Percentiles rank a stretch among this genome's conserved stretches.
Conservation (phyloP, 2,797 vertebrate genomes). For the Xenentodon cancila region DNA sequence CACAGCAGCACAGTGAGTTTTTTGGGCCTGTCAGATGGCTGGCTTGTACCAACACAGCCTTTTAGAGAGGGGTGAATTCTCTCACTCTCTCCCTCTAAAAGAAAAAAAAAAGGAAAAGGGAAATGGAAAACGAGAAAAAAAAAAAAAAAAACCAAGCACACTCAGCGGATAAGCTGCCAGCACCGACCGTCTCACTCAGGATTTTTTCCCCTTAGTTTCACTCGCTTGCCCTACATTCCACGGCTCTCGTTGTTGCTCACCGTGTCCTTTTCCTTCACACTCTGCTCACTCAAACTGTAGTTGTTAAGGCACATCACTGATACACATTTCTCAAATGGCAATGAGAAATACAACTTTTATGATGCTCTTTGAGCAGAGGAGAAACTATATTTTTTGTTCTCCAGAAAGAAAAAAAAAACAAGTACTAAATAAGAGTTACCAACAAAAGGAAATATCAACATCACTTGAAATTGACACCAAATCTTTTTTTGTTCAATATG, state of each 20-base stretch:
- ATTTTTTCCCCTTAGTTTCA: slow-evolving; percentile 53
- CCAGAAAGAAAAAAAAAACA: too few relatives aligned
- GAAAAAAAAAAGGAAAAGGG: slow-evolving; percentile 61
- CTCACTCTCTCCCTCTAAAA: slow-evolving; percentile 14
- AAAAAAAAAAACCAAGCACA: slow-evolving; percentile 40
- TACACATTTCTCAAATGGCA: slow-evolving; percentile 28
- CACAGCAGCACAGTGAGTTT: slow-evolving; percentile 81
- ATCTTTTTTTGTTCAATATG: slow-evolving; percentile 5
- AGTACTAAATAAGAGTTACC: background rate
- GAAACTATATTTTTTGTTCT: too few relatives aligned
- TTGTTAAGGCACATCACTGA: slow-evolving; percentile 53
- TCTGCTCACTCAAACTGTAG: slow-evolving; percentile 50
- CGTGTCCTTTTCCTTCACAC: slow-evolving; percentile 45
- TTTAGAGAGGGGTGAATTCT: slow-evolving; percentile 58
- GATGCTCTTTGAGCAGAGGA: too few relatives aligned
- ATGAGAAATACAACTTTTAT: background rate
- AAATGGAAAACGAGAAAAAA: slow-evolving; percentile 27
- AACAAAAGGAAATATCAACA: background rate
- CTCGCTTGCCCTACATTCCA: slow-evolving; percentile 68
- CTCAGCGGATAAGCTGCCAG: slow-evolving; percentile 63
- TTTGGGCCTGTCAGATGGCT: slow-evolving; percentile 84
- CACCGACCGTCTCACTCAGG: slow-evolving; percentile 46
- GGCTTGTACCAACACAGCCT: slow-evolving; percentile 76
- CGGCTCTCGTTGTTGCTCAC: slow-evolving; percentile 51
- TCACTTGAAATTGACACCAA: slow-evolving; percentile 11